Evolutionary conservation across 2,888 invertebrate genomes (phyloP), one percentile per base, ranked within the genome.

Genomic region (Cephus rjabovi): DNA sequence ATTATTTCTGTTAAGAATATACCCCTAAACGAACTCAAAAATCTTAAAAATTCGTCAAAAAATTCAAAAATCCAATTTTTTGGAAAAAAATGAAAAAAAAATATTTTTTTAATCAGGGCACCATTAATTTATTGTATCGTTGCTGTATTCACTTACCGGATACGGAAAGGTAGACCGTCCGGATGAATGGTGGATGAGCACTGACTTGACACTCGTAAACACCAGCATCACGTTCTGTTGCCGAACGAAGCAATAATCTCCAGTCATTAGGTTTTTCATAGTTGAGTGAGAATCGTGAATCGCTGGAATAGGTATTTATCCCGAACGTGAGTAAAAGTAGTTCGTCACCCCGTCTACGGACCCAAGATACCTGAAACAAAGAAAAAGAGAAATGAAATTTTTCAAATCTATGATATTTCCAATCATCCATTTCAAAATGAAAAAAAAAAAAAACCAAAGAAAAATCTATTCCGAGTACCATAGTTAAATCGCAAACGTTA

Each of bases 161-260:
- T 85, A 96, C 95, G 85, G 93, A 93, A 79, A 96, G 93, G 90
- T 94, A 93, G 75, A 96, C 95, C 87, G 95, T 93, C 86, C 95
- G 93, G 82, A 95, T 95, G 79, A 95, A 91, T 12, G 96, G 95
- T 12, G 96, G 96, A 91, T 96, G 96, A 31, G 95, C 94, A n/a
- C 95, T 96, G 83, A 96, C 95, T 92, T 96, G 96, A 86, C 96
- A 96, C 91, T 96, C 96, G 91, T 96, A 96, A 85, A 93, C 94
- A n/a, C 96, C 96, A 82, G 95, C 95, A 88, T 96, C 96, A 77
- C 95, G 93, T 88, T 95, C 95, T 79, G 95, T 95, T 82, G 95
- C 95, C 89, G 95, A 95, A 89, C 95, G 94, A 77, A 96, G 94
- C 81, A 94, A 93, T 79, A 96, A 93, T 82, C 95, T 94, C 96